Evolutionary conservation across 2,888 invertebrate species (phyloP).

Genomic region (Halictus quadricinctus): DNA sequence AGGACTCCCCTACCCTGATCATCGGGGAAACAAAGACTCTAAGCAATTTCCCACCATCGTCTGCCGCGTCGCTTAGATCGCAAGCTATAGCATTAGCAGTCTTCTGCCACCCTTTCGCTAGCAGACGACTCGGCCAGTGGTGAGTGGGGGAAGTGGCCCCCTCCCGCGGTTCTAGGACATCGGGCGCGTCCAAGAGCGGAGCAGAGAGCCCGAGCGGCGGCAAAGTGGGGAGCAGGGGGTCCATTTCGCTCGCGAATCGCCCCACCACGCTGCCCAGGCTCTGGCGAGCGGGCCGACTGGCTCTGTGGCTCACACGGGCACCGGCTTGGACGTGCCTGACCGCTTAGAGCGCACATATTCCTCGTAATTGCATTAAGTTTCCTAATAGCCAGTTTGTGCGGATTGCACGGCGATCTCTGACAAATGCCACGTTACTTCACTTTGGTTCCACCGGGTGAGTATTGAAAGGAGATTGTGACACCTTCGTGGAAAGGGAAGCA

Average conservation of each 20-base stretch:
- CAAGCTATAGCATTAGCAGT: neutral
- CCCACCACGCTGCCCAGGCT: neutral
- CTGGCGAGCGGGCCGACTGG: neutral
- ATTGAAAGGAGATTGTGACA: neutral
- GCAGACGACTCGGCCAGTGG: neutral
- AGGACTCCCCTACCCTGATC: neutral
- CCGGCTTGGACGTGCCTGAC: neutral
- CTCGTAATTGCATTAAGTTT: neutral
- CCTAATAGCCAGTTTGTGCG: neutral
- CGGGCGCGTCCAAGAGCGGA: neutral
- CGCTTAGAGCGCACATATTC: neutral
- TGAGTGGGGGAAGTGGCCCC: neutral
- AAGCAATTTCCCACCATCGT: neutral
- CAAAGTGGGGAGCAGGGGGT: neutral
- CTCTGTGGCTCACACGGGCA: neutral
- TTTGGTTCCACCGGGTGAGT: neutral
- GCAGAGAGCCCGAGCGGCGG: neutral
- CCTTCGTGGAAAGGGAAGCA: neutral
- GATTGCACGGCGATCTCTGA: neutral
- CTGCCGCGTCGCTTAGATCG: neutral
- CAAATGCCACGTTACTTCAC: neutral
- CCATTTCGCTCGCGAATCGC: neutral
- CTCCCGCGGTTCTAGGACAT: neutral
- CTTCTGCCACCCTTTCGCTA: neutral
- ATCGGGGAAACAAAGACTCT: neutral